phyloP scores from a whole-genome alignment of 1,140 invertebrate species.

The Orius insidiosus region DNA sequence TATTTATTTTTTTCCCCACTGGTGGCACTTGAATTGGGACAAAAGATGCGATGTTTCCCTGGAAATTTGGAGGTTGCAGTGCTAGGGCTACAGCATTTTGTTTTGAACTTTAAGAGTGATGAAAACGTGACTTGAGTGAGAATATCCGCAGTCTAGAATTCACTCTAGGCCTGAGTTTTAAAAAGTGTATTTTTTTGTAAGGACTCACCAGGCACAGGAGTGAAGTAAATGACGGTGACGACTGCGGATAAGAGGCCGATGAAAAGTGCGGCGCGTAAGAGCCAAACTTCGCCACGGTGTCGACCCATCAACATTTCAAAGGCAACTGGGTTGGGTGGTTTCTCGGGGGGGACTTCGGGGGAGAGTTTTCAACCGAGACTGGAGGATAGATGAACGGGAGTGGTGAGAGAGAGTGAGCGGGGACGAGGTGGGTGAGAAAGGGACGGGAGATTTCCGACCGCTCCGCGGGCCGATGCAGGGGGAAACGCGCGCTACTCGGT shows the following conservation, averaged over 20 bases:
- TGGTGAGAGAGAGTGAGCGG: not conserved
- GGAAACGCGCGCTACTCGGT: too few species aligned
- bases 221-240: conserved; percentile 45
- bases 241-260: conserved; percentile 35
- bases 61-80: too few species aligned
- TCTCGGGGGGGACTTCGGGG: not conserved
- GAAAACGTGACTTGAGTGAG: not conserved
- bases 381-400: not conserved
- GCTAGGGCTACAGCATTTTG: too few species aligned
- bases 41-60: too few species aligned
- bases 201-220: conserved; percentile 42
- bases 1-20: too few species aligned
- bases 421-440: too few species aligned
- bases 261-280: conserved; percentile 29
- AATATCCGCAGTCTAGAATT: not conserved
- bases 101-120: too few species aligned
- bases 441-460: too few species aligned
- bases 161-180: too few species aligned
- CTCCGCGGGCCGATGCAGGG: too few species aligned
- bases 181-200: too few species aligned
- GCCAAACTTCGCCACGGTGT: conserved; percentile 16
- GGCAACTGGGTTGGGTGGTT: conserved; percentile 1
- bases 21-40: too few species aligned
- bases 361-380: not conserved
- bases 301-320: conserved; percentile 8